Base-by-base conservation (phyloP, 2,797 vertebrate genomes). In the Phalloptychus januarius region DNA sequence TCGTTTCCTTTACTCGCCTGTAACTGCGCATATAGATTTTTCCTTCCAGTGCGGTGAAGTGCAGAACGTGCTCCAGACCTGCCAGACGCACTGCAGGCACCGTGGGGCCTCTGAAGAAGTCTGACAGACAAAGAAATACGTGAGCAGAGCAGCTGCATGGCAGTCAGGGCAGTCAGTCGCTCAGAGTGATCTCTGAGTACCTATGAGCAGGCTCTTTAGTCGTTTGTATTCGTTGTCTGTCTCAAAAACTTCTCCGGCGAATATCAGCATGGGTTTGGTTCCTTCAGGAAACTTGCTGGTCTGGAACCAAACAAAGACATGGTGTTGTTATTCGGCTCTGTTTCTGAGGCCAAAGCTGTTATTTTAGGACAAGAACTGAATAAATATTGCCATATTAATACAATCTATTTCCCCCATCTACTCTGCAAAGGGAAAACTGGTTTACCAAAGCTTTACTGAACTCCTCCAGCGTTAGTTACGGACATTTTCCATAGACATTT, bases 11-110 rank as follows among this genome's bases (percentile, higher is more conserved):
- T 15, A 46, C 40, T 92, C 93, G 98, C 98, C 96, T 99, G 93
- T 99, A 99, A 90, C 97, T 98, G 72, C 98, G 96, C 94, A 99
- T 92, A 89, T 96, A 98, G 88, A 99, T 95, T 83, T 96, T 98
- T n/a, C 97, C 97, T 10, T 97, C 97, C 63, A 97, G 77, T 5
- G 97, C 97, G 12, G 97, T 98, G 91, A 99, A 98, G 92, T 99
- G 98, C 67, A 99, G 92, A 65, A 98, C 88, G 0, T 96, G 96
- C 70, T 99, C 98, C 52, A 99, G 93, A 33, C 98, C 98, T 33
- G 97, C 97, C 87, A 99, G 94, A 28, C 98, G 97, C 76, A 99
- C 90, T 0, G 85, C 96, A 1, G 96, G 40, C 65, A 98, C 97
- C 0, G 86, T 94, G 11, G 97, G 98, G 12, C 98, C 98, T 86